Conservation (phyloP, 2,797 vertebrate genomes). For the Fistularia tabacaria region DNA sequence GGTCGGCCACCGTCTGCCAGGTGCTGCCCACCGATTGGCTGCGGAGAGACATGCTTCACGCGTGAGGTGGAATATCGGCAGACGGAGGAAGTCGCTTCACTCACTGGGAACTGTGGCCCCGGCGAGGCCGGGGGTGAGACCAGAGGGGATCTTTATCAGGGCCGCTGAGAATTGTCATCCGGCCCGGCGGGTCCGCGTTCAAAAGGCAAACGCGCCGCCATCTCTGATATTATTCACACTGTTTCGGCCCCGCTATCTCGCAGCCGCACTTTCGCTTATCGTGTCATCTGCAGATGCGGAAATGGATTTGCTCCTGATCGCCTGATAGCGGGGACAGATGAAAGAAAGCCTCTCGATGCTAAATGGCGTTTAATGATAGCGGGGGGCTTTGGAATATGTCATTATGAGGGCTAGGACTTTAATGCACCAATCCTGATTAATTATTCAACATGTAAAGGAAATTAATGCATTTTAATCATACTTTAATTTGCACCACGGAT, state of each 20-base stretch:
- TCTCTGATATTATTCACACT: conserved; percentile 7
- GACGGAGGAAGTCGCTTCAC: background rate
- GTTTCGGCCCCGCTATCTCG: conserved; percentile 23
- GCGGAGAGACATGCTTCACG: background rate
- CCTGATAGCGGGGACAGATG: conserved; percentile 4
- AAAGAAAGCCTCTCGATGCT: conserved; percentile 1
- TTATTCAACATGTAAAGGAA: too few relatives aligned
- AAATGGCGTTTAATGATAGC: background rate
- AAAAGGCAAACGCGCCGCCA: background rate
- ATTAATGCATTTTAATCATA: too few relatives aligned
- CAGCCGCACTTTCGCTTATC: conserved; percentile 15
- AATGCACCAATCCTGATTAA: too few relatives aligned
- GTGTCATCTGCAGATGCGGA: conserved; percentile 24
- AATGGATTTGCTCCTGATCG: conserved; percentile 20
- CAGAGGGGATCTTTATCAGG: conserved; percentile 13
- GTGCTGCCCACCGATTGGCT: conserved; percentile 88
- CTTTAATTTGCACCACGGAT: too few relatives aligned
- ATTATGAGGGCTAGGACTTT: too few relatives aligned
- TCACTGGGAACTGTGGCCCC: background rate
- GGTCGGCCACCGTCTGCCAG: conserved; percentile 88
- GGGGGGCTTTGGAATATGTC: background rate
- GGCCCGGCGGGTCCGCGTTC: too few relatives aligned
- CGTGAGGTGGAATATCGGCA: background rate
- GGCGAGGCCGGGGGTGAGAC: background rate
- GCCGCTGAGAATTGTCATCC: background rate